These are phyloP conservation scores for Lucilia sericata DNA, from an alignment of 1,140 invertebrate species.

Conservation along the genomic window DNA sequence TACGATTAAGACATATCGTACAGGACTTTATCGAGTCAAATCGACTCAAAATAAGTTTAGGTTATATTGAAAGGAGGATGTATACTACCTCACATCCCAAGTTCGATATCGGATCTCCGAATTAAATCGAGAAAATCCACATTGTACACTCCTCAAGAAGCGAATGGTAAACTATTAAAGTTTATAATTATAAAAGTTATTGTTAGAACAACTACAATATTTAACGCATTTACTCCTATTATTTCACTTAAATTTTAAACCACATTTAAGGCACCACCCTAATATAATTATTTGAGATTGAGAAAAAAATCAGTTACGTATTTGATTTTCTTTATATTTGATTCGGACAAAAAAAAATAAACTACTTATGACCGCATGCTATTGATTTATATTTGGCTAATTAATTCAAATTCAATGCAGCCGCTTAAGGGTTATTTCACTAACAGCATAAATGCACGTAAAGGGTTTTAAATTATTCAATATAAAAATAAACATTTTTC, in stretches of 20 bases:
- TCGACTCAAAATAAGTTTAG: too few relatives aligned
- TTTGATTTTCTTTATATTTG: background rate
- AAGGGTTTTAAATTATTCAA: background rate
- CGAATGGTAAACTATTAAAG: too few relatives aligned
- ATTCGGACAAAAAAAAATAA: background rate
- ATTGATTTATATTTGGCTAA: background rate
- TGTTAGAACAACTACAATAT: too few relatives aligned
- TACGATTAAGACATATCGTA: too few relatives aligned
- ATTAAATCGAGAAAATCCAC: too few relatives aligned
- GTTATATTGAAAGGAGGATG: too few relatives aligned
- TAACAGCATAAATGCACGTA: background rate
- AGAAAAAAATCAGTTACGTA: background rate
- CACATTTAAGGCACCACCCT: background rate
- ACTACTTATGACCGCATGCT: background rate
- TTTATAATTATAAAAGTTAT: too few relatives aligned
- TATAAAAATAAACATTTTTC: background rate
- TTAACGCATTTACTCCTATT: too few relatives aligned
- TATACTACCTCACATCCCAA: too few relatives aligned
- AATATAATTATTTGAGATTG: background rate
- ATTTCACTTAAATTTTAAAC: background rate
- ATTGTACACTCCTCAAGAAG: too few relatives aligned
- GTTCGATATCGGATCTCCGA: too few relatives aligned
- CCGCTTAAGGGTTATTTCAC: background rate
- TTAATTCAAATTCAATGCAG: constrained; percentile 16
- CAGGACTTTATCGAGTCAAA: too few relatives aligned